Percentiles rank a stretch among this genome's conserved stretches.
Evolutionary conservation across 92 coral and sea anemone species (phyloP).

Genomic region (Porites lobata): DNA sequence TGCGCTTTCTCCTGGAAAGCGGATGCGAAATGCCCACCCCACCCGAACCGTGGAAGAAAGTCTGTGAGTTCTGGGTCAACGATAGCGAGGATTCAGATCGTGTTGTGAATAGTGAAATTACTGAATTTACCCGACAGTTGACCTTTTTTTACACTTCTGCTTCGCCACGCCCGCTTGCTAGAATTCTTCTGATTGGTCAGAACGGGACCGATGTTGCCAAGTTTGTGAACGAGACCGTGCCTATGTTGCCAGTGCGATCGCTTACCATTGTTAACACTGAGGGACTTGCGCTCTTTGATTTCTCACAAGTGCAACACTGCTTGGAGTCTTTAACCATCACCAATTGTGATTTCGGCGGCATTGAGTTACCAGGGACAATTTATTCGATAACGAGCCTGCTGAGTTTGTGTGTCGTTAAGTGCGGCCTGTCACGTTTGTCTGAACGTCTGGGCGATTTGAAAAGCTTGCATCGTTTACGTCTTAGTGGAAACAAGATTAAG

Average conservation of each 20-base stretch:
- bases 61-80: constrained; percentile 87
- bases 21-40: constrained; percentile 74
- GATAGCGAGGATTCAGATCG: constrained; percentile 63
- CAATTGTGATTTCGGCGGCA: constrained; percentile 76
- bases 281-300: constrained; percentile 70
- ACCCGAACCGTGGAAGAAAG: constrained; percentile 77
- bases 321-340: constrained; percentile 77
- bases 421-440: constrained; percentile 57
- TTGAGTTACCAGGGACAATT: constrained; percentile 76
- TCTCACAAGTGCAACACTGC: constrained; percentile 71
- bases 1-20: constrained; percentile 66
- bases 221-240: constrained; percentile 81
- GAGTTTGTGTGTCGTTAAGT: constrained; percentile 72
- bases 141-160: constrained; percentile 77
- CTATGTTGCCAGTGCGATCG: constrained; percentile 71
- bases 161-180: constrained; percentile 66
- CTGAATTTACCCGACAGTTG: constrained; percentile 77
- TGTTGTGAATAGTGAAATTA: constrained; percentile 62
- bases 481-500: constrained; percentile 78
- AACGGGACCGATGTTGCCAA: constrained; percentile 79
- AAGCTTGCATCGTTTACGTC: constrained; percentile 75
- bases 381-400: constrained; percentile 64
- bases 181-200: constrained; percentile 83
- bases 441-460: constrained; percentile 75
- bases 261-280: constrained; percentile 78